phyloP scores from a whole-genome alignment of 2,888 invertebrate genomes.

The Spilarctia lutea region DNA sequence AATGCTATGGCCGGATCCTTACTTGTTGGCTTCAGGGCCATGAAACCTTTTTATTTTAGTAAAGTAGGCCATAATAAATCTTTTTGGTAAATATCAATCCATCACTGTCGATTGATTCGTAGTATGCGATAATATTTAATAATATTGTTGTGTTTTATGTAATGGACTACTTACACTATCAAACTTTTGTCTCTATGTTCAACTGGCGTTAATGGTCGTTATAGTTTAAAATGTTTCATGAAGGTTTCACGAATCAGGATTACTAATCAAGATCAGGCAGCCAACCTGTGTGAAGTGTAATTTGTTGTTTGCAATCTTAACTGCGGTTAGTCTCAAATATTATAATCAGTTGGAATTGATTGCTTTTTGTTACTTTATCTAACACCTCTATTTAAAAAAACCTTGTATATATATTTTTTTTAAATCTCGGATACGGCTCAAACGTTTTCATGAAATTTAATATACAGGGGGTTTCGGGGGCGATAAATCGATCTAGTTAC shows the following conservation, averaged over 20 bases:
- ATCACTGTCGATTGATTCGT: constrained; percentile 1
- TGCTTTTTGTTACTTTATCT: too few species aligned
- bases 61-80: constrained; percentile 1
- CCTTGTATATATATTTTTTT: too few species aligned
- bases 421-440: too few species aligned
- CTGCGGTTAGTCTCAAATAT: too few species aligned
- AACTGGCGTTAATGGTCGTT: not conserved
- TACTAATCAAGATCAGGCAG: not conserved
- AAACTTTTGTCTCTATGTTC: not conserved
- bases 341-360: too few species aligned
- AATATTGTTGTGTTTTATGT: constrained; percentile 2
- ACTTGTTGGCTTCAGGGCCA: not conserved
- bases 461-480: too few species aligned
- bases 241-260: too few species aligned
- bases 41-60: not conserved
- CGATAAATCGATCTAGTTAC: too few species aligned
- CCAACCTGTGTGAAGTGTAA: not conserved
- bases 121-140: constrained; percentile 11
- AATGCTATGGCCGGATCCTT: not conserved
- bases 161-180: not conserved
- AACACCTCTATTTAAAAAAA: too few species aligned
- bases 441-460: too few species aligned
- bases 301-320: too few species aligned
- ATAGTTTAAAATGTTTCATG: not conserved
- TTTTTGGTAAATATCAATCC: constrained; percentile 12